Percentiles rank a stretch among this genome's conserved stretches.
Conservation (phyloP, 2,797 vertebrate species). For the Falco rusticolus region DNA sequence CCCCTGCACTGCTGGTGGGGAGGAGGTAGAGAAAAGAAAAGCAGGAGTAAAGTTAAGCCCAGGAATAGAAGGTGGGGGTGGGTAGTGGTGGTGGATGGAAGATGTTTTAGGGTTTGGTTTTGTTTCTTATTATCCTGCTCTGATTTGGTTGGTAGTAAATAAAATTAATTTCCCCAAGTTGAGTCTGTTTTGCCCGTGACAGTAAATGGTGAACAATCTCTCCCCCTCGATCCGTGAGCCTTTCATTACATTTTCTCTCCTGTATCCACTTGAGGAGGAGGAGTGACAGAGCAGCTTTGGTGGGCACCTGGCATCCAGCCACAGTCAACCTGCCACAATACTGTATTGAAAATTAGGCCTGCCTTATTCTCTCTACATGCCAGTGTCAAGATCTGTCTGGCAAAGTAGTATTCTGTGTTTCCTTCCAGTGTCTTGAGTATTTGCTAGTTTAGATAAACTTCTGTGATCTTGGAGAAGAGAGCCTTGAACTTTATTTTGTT, state of each 20-base stretch:
- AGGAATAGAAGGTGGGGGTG: neutral
- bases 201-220: neutral
- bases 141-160: no score
- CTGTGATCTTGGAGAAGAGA: neutral
- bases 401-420: neutral
- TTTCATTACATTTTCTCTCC: neutral
- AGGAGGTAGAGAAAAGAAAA: neutral
- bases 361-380: neutral
- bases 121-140: no score
- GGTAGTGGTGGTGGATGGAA: neutral
- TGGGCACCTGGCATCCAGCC: neutral
- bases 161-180: no score
- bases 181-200: no score
- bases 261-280: neutral
- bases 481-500: neutral
- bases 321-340: neutral
- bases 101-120: no score
- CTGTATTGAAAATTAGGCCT: neutral
- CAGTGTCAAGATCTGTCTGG: neutral
- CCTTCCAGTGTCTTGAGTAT: neutral
- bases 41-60: neutral
- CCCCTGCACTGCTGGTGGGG: neutral
- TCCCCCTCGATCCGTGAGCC: neutral
- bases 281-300: neutral
- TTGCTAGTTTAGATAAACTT: neutral